These are phyloP conservation scores for Rhabditophanes sp. DNA, from an alignment of 2,888 invertebrate species.

Conservation along the genomic window DNA sequence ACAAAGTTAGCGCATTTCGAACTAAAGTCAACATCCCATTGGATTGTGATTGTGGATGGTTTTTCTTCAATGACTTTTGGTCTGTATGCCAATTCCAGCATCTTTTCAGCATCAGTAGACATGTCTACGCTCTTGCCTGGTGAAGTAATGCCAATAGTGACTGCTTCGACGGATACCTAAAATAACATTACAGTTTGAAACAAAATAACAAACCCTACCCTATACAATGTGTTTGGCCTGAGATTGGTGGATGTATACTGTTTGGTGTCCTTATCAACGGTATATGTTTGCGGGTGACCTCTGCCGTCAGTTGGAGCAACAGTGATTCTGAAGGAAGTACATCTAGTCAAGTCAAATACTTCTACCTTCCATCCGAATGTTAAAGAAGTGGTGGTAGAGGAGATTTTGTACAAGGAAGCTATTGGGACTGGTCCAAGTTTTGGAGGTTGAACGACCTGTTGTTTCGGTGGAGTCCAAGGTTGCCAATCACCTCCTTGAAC, in stretches of 20 bases:
- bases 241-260: slow-evolving; percentile 39
- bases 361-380: slow-evolving; percentile 35
- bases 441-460: too few species aligned
- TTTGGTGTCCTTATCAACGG: slow-evolving; percentile 38
- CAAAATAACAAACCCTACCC: too few species aligned
- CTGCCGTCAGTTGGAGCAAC: slow-evolving; percentile 30
- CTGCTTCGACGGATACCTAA: neutral
- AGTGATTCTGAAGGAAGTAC: slow-evolving; percentile 35
- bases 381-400: slow-evolving; percentile 27
- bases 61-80: slow-evolving; percentile 39
- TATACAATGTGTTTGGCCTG: slow-evolving; percentile 40
- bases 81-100: slow-evolving; percentile 16
- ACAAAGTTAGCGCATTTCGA: slow-evolving; percentile 31
- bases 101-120: slow-evolving; percentile 32
- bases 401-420: slow-evolving; percentile 25
- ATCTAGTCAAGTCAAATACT: slow-evolving; percentile 29
- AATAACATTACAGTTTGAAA: slow-evolving; percentile 1
- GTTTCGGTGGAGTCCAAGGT: slow-evolving; percentile 21
- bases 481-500: slow-evolving; percentile 22
- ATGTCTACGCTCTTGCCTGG: slow-evolving; percentile 29
- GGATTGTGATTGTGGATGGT: slow-evolving; percentile 37
- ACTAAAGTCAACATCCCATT: slow-evolving; percentile 32
- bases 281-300: slow-evolving; percentile 31
- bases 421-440: slow-evolving; percentile 36
- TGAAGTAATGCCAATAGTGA: neutral